These are phyloP conservation scores for Volucella inflata DNA, from an alignment of 2,888 invertebrate genomes.

Conservation along the genomic window DNA sequence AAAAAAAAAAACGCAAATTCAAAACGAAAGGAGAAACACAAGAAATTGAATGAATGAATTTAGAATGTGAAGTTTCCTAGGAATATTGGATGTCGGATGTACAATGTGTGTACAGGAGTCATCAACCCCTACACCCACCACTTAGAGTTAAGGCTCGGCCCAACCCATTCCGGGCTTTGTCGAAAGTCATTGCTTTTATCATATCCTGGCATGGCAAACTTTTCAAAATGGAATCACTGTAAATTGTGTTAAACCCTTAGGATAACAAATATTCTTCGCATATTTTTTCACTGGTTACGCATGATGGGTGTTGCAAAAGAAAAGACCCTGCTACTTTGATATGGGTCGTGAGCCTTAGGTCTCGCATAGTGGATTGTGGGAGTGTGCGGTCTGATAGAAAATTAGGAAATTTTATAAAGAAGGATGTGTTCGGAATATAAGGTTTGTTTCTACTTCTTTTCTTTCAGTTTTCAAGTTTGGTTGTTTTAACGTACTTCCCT, in stretches of 20 bases:
- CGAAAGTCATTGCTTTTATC: slow-evolving; percentile 56
- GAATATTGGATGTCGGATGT: slow-evolving; percentile 70
- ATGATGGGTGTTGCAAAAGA: slow-evolving; percentile 66
- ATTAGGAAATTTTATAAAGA: slow-evolving; percentile 66
- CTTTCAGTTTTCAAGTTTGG: background rate
- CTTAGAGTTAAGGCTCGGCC: background rate
- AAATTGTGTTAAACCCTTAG: slow-evolving; percentile 71
- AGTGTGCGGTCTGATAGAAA: slow-evolving; percentile 67
- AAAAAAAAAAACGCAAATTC: background rate
- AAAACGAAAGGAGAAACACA: slow-evolving; percentile 50
- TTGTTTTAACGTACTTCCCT: background rate
- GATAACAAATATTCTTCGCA: slow-evolving; percentile 70
- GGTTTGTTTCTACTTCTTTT: slow-evolving; percentile 11
- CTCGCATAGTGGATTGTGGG: slow-evolving; percentile 8
- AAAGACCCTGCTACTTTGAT: slow-evolving; percentile 46
- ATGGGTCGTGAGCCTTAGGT: slow-evolving; percentile 14
- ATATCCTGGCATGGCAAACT: slow-evolving; percentile 64
- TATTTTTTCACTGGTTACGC: slow-evolving; percentile 71
- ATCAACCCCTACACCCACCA: background rate
- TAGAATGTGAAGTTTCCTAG: slow-evolving; percentile 62
- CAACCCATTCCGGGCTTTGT: background rate
- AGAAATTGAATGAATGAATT: slow-evolving; percentile 73
- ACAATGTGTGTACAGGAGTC: slow-evolving; percentile 22
- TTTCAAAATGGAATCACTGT: slow-evolving; percentile 73
- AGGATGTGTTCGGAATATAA: slow-evolving; percentile 57